These are phyloP conservation scores for Triplophysa tibetana DNA, from an alignment of 2,113 vertebrate species.

Conservation along the genomic window DNA sequence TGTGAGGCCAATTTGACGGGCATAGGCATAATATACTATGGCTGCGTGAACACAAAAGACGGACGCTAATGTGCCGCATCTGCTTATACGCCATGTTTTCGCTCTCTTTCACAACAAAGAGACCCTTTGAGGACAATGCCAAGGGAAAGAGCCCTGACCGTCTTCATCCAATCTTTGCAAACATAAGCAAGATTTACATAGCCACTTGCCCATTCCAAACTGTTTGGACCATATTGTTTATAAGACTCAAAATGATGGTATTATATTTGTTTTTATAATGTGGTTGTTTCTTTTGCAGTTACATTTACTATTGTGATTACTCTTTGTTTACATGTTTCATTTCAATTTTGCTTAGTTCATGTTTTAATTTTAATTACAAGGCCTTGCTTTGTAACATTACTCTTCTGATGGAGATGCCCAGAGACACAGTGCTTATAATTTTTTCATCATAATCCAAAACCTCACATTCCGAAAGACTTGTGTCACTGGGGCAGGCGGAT, in stretches of 20 bases:
- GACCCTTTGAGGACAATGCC: slow-evolving; percentile 31
- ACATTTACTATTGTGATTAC: slow-evolving; percentile 57
- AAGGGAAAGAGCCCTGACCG: slow-evolving; percentile 49
- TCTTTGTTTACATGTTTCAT: slow-evolving; percentile 53
- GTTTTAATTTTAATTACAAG: slow-evolving; percentile 30
- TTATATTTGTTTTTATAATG: slow-evolving; percentile 56
- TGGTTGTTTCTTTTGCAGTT: slow-evolving; percentile 60
- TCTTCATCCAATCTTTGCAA: slow-evolving; percentile 39
- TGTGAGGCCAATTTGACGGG: background rate
- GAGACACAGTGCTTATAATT: slow-evolving; percentile 32
- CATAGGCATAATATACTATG: slow-evolving; percentile 37
- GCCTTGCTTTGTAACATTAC: slow-evolving; percentile 45
- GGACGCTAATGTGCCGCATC: slow-evolving; percentile 41
- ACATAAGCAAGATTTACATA: slow-evolving; percentile 26
- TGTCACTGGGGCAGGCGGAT: slow-evolving; percentile 44
- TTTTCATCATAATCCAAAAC: slow-evolving; percentile 48
- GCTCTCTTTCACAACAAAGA: slow-evolving; percentile 42
- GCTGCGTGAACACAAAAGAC: slow-evolving; percentile 47
- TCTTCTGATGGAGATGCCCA: slow-evolving; percentile 40
- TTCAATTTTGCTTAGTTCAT: slow-evolving; percentile 41
- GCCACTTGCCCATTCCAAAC: slow-evolving; percentile 41
- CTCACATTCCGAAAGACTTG: slow-evolving; percentile 51
- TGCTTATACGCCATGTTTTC: slow-evolving; percentile 4
- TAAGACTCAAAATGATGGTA: slow-evolving; percentile 58
- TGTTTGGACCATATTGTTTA: slow-evolving; percentile 58